Evolutionary conservation across 2,113 vertebrate species (phyloP), one percentile per base, ranked within the genome.

Genomic region (Dicentrarchus labrax): DNA sequence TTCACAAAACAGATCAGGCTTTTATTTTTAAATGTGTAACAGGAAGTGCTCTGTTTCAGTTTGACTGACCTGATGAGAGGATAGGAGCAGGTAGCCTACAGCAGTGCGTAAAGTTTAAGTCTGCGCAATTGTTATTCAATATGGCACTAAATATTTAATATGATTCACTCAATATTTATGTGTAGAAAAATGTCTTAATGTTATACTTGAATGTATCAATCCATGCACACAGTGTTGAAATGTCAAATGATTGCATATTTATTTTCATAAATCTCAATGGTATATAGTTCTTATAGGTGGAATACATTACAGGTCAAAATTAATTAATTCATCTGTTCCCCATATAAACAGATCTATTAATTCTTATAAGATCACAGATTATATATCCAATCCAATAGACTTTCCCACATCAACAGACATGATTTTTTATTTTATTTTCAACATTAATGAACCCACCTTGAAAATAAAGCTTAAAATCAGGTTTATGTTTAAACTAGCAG

Each of bases 31-130:
- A 53, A 43, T 3, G 21, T 0, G 1, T 4, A 19, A 76, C 78
- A 74, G 84, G 87, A 91, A 85, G 57, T 59, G 2, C 1, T 45
- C 0, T 57, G 0, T 71, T 62, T 74, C 1, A 0, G 16, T 73
- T 60, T n/a, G 6, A 8, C 8, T 24, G n/a, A 15, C 82, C 80
- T 89, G 82, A 83, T 50, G 8, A 48, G n/a, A 47, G 45, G 12
- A 47, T 2, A 62, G 64, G 21, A 41, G 2, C 36, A 60, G 47
- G 8, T 6, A 59, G 59, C 5, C 3, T 0, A 30, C 30, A 30
- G 30, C 30, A 30, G 73, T 65, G 82, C 82, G 53, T 87, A 80
- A 89, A 91, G 82, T 78, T 83, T 0, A 43, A 38, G 36, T 76
- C 53, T 70, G 78, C 67, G 53, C 53, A 83, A n/a, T 41, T 77